Conservation (phyloP, 2,113 vertebrate genomes). For the Cathartes aura region DNA sequence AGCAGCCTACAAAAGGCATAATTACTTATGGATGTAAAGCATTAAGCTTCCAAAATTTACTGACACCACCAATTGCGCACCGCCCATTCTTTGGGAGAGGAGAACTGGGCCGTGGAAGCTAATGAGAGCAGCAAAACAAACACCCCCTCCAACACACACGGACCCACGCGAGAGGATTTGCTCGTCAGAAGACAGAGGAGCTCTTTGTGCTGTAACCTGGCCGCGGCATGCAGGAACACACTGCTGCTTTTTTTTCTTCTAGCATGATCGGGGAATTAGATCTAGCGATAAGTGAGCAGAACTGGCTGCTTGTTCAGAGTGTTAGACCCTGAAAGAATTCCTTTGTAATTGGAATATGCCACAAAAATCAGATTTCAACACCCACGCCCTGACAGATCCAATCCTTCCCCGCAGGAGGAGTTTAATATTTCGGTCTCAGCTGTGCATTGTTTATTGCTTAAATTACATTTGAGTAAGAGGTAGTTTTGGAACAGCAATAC, state of each 20-base stretch:
- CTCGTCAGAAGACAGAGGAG: neutral
- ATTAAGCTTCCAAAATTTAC: neutral
- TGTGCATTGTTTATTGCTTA: neutral
- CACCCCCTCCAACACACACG: neutral
- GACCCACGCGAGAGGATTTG: constrained; percentile 8
- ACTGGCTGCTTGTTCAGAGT: constrained; percentile 4
- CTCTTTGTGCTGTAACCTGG: constrained; percentile 40
- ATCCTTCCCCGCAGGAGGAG: neutral
- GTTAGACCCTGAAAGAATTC: constrained; percentile 55
- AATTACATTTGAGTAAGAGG: neutral
- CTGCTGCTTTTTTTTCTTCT: neutral
- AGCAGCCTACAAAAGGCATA: neutral
- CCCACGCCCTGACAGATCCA: neutral
- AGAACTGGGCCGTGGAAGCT: neutral
- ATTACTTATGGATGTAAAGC: neutral
- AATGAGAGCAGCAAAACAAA: neutral
- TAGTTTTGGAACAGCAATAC: neutral
- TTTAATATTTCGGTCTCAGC: neutral
- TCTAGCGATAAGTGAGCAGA: constrained; percentile 12
- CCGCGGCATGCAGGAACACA: neutral
- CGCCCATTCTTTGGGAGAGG: neutral
- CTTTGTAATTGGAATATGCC: constrained; percentile 37
- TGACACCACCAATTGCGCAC: neutral
- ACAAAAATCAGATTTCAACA: constrained; percentile 27
- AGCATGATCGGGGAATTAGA: constrained; percentile 55